Conservation (phyloP, 2,797 vertebrate species). For the Pantherophis vulpinus region DNA sequence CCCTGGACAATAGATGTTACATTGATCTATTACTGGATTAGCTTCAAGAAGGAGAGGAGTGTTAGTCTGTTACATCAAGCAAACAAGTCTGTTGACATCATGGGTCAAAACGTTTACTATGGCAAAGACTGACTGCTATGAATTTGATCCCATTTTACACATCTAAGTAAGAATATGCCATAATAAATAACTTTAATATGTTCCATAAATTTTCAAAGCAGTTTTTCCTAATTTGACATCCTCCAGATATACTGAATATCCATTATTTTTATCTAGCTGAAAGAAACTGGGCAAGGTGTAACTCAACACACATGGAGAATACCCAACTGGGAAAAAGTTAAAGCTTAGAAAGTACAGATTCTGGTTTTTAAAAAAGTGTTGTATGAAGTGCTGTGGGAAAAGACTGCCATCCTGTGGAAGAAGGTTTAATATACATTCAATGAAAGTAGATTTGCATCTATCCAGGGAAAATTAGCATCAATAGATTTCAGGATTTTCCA, state of each 20-base stretch:
- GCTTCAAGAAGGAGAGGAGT: background rate
- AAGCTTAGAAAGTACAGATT: background rate
- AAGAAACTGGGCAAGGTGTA: background rate
- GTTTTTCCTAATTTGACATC: background rate
- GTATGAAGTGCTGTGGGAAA: background rate
- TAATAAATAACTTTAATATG: background rate
- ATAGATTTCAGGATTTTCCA: background rate
- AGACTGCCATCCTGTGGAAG: slow-evolving; percentile 54
- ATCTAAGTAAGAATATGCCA: background rate
- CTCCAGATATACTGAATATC: background rate
- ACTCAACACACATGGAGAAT: background rate
- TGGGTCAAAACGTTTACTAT: background rate
- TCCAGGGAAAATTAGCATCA: background rate
- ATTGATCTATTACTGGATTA: background rate
- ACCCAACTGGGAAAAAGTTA: background rate
- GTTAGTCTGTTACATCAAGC: background rate
- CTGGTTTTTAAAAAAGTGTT: background rate
- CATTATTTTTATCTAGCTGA: background rate
- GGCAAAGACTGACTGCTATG: background rate
- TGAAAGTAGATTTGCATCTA: background rate
- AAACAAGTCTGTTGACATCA: background rate
- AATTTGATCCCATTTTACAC: background rate
- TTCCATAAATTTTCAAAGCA: fast-evolving
- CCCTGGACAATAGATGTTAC: background rate
- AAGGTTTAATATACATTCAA: background rate